Percentiles rank a stretch among this genome's conserved stretches.
phyloP scores from a whole-genome alignment of 92 coral and sea anemone species.

The Galaxea fascicularis region DNA sequence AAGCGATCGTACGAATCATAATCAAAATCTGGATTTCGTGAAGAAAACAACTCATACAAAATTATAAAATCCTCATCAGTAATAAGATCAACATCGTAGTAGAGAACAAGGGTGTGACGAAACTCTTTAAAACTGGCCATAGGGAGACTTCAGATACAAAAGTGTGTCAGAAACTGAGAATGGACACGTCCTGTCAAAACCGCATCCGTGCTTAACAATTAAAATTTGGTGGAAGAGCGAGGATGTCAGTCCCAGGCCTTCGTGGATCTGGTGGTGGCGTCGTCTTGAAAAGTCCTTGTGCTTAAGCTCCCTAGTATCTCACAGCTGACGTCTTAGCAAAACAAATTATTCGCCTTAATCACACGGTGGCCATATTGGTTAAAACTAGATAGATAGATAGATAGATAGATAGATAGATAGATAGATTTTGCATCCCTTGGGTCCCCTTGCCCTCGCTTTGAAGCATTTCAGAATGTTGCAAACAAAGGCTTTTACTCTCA shows the following conservation, averaged over 20 bases:
- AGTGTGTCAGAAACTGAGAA: constrained; percentile 29
- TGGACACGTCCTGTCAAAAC: constrained; percentile 41
- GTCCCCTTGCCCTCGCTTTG: too few relatives aligned
- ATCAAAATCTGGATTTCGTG: constrained; percentile 18
- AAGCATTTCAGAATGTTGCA: too few relatives aligned
- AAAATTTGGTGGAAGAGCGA: constrained; percentile 41
- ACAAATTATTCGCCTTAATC: too few relatives aligned
- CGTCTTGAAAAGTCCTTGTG: too few relatives aligned
- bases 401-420: too few relatives aligned
- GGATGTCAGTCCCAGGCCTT: constrained; percentile 41
- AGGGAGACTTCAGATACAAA: constrained; percentile 16
- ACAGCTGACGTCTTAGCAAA: too few relatives aligned
- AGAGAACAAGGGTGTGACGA: constrained; percentile 44
- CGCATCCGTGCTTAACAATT: constrained; percentile 26
- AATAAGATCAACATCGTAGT: constrained; percentile 38
- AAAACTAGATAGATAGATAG: too few relatives aligned
- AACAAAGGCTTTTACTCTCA: too few relatives aligned
- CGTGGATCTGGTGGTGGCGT: constrained; percentile 36
- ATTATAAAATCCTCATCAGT: constrained; percentile 39
- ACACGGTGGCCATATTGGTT: too few relatives aligned
- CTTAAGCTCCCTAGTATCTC: too few relatives aligned
- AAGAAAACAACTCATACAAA: constrained; percentile 31
- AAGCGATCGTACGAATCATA: constrained; percentile 42
- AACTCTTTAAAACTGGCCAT: constrained; percentile 43
- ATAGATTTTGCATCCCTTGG: too few relatives aligned